Evolutionary conservation across 2,113 vertebrate genomes (phyloP).

Genomic region (Scalopus aquaticus): DNA sequence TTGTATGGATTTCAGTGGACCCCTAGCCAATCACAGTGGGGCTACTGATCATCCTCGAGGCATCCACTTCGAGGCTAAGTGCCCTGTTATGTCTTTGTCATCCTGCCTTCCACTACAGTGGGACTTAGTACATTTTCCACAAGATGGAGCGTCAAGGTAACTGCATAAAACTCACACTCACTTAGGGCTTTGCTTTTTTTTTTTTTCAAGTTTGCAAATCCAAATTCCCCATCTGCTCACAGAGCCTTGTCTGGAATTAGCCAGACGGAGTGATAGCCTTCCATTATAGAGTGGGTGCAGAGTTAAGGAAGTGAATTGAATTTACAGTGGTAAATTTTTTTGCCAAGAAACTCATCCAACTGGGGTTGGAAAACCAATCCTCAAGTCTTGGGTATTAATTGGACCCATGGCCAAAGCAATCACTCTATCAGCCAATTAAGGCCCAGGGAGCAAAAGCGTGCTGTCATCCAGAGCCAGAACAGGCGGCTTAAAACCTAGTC

Average conservation of each 20-base stretch:
- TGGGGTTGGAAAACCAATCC: constrained; percentile 71
- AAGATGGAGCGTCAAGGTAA: constrained; percentile 41
- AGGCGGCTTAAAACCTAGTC: constrained; percentile 44
- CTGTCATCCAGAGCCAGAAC: constrained; percentile 66
- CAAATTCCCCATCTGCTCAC: constrained; percentile 70
- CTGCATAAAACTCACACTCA: constrained; percentile 76
- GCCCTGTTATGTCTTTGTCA: background rate
- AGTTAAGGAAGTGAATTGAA: constrained; percentile 62
- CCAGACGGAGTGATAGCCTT: constrained; percentile 67
- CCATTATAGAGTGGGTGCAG: constrained; percentile 65
- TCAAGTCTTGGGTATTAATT: constrained; percentile 71
- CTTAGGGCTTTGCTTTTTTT: constrained; percentile 52
- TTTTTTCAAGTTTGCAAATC: constrained; percentile 61
- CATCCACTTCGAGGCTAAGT: background rate
- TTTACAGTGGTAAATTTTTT: constrained; percentile 52
- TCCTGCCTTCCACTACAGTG: background rate
- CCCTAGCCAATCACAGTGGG: background rate
- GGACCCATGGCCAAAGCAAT: constrained; percentile 69
- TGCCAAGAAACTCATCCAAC: constrained; percentile 72
- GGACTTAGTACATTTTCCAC: constrained; percentile 53
- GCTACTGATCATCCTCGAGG: background rate
- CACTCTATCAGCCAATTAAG: constrained; percentile 74
- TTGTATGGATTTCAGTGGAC: background rate
- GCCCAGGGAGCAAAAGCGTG: constrained; percentile 64
- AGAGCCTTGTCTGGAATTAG: constrained; percentile 69